phyloP scores from a whole-genome alignment of 2,113 vertebrate genomes.

The Loxodonta africana region DNA sequence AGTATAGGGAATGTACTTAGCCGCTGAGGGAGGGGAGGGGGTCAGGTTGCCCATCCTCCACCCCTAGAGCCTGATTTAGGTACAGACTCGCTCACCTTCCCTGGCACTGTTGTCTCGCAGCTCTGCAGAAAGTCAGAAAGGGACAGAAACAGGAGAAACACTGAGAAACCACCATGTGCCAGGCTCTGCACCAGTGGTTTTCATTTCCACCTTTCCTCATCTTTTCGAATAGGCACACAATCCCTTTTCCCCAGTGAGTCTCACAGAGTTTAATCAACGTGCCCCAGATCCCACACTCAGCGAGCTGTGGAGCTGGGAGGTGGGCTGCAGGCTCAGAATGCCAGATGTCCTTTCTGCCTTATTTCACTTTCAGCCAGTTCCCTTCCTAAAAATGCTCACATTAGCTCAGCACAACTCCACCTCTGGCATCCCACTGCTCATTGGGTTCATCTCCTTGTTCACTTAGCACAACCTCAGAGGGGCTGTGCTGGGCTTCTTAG shows the following conservation, averaged over 20 bases:
- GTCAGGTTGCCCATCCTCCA: not conserved
- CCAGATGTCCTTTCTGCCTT: not conserved
- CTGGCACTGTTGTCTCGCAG: not conserved
- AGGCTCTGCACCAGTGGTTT: not conserved
- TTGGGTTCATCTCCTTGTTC: not conserved
- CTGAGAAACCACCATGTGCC: not conserved
- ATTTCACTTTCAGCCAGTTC: conserved; percentile 25
- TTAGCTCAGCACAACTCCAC: not conserved
- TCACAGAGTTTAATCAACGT: not conserved
- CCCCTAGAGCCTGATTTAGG: not conserved
- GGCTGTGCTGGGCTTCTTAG: not conserved
- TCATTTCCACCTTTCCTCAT: conserved; percentile 51
- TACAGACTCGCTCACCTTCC: not conserved
- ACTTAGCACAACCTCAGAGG: not conserved
- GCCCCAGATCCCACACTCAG: conserved; percentile 37
- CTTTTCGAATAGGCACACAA: conserved; percentile 23
- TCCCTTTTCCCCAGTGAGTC: conserved; percentile 20
- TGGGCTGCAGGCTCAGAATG: not conserved
- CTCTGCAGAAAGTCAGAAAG: conserved; percentile 50
- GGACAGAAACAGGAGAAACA: not conserved
- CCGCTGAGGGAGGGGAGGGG: not conserved
- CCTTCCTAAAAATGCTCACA: not conserved
- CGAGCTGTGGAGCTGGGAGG: not conserved
- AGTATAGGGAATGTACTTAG: not conserved
- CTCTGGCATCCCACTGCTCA: not conserved